phyloP scores from a whole-genome alignment of 30 jellyfish, hydroid and myxozoan species.

The Pelagia noctiluca region DNA sequence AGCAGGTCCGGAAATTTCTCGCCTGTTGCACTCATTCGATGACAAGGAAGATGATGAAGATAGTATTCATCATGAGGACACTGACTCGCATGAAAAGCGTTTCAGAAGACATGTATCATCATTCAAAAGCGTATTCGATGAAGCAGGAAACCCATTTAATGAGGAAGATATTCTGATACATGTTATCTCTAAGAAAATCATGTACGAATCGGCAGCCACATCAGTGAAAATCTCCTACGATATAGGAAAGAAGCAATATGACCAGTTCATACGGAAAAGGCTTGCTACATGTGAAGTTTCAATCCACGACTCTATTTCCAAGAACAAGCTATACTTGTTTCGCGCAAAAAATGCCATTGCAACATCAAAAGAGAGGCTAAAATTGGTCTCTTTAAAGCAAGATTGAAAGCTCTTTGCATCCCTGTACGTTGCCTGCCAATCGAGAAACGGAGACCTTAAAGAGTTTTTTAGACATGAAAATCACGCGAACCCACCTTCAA shows the following conservation, averaged over 20 bases:
- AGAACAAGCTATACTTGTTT: constrained; percentile 7
- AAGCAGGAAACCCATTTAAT: too few species aligned
- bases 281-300: background rate
- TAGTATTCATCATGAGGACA: too few species aligned
- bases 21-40: background rate
- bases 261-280: constrained; percentile 5
- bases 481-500: constrained; percentile 32
- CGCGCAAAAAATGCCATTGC: constrained; percentile 6
- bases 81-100: too few species aligned
- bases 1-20: constrained; percentile 26
- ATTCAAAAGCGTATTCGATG: too few species aligned
- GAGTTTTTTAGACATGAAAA: constrained; percentile 35
- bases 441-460: constrained; percentile 37
- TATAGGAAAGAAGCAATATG: constrained; percentile 23
- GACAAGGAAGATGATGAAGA: background rate
- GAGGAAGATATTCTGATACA: too few species aligned
- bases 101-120: too few species aligned
- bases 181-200: too few species aligned
- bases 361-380: constrained; percentile 24
- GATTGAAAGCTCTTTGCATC: constrained; percentile 13
- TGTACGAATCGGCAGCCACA: background rate
- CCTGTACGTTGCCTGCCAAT: constrained; percentile 55
- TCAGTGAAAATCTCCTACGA: background rate
- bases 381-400: constrained; percentile 11
- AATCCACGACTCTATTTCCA: constrained; percentile 1